Evolutionary conservation across 2,888 invertebrate species (phyloP).

Genomic region (Diogma glabrata): DNA sequence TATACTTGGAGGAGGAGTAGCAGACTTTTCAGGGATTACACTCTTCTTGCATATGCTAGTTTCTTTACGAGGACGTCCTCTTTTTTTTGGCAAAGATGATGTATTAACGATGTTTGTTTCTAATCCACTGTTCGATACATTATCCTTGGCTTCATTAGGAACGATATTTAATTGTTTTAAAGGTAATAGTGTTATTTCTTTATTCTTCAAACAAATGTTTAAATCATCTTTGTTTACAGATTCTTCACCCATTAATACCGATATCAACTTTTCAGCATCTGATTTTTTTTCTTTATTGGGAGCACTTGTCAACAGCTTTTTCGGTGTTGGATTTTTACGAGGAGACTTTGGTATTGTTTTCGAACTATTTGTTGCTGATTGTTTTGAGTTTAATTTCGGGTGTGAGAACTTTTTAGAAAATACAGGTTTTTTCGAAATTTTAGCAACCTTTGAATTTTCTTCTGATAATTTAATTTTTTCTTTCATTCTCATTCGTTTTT

Average conservation of each 20-base stretch:
- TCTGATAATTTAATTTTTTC: slow-evolving; percentile 5
- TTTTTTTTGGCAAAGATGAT: no score
- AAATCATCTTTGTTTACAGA: slow-evolving; percentile 1
- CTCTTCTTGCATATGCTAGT: no score
- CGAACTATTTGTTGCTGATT: background rate
- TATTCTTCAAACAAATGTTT: no score
- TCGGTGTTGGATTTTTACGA: slow-evolving; percentile 7
- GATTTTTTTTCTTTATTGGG: background rate
- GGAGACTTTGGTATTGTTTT: background rate
- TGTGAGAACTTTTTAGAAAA: background rate
- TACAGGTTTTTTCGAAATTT: background rate
- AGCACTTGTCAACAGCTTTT: background rate
- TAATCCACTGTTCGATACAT: no score
- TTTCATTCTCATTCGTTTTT: slow-evolving; percentile 4
- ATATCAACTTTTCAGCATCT: background rate
- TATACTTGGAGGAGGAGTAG: no score
- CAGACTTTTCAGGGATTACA: no score
- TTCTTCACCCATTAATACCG: background rate
- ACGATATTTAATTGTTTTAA: no score
- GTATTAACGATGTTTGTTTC: no score
- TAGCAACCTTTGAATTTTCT: background rate
- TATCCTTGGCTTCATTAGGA: no score
- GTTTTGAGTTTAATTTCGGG: background rate
- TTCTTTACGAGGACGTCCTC: background rate
- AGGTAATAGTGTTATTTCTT: no score